phyloP scores from a whole-genome alignment of 2,797 vertebrate species.

The Halcyon leucocephala region DNA sequence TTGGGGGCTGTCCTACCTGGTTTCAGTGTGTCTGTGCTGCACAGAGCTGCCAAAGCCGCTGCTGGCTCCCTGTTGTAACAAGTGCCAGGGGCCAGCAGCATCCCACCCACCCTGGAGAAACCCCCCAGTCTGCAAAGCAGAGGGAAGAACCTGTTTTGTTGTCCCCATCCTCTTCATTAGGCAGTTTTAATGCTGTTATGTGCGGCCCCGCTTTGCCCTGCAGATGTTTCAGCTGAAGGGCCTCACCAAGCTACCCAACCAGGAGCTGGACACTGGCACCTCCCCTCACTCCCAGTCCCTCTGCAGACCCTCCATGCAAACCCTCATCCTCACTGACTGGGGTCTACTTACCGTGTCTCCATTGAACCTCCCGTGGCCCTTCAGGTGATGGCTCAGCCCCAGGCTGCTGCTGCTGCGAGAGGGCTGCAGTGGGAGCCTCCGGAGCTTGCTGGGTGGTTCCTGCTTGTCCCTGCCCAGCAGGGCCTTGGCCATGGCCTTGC shows the following conservation, averaged over 20 bases:
- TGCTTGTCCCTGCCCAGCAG: background rate
- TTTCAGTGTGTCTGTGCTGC: background rate
- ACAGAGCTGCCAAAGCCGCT: background rate
- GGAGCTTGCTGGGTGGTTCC: background rate
- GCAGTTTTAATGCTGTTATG: fast-evolving
- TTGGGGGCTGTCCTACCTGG: background rate
- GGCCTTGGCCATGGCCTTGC: background rate
- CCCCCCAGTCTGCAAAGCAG: background rate
- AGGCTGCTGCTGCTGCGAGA: conserved; percentile 60
- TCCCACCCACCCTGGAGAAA: background rate
- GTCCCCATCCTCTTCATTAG: background rate
- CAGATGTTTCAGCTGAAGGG: background rate
- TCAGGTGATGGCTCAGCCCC: conserved; percentile 1
- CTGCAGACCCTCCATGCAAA: fast-evolving
- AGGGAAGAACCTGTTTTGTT: background rate
- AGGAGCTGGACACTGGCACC: fast-evolving
- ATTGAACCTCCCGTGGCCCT: conserved; percentile 65
- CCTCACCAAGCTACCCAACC: fast-evolving
- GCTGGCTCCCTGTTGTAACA: background rate
- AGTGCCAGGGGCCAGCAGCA: fast-evolving
- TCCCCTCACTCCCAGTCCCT: fast-evolving
- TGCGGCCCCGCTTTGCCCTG: fast-evolving
- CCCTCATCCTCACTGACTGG: fast-evolving
- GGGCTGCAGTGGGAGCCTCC: background rate
- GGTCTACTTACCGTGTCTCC: conserved; percentile 49